Conservation (phyloP, 2,113 vertebrate species). For the Serinus canaria region DNA sequence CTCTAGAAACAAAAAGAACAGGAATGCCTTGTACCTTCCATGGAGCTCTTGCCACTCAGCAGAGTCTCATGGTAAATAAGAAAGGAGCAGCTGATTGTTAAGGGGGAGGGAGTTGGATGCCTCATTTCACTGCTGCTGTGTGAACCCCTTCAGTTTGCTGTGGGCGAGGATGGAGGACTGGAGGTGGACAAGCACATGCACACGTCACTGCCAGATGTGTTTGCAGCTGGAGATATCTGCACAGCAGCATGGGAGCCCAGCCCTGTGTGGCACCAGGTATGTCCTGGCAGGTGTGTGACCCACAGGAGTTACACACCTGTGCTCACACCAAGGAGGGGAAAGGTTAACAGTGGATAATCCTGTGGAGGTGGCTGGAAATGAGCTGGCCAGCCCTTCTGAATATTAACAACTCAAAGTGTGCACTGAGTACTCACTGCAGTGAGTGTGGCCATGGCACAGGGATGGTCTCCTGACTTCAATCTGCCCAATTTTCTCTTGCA, state of each 20-base stretch:
- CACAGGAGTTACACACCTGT: neutral
- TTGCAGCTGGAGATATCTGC: constrained; percentile 93
- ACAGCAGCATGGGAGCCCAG: constrained; percentile 85
- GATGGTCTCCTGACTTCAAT: fast-evolving
- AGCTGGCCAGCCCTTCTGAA: neutral
- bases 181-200: constrained; percentile 86
- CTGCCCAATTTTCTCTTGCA: constrained; percentile 9
- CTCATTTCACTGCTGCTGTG: neutral
- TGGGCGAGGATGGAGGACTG: constrained; percentile 86
- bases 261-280: constrained; percentile 90
- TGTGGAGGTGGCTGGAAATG: neutral
- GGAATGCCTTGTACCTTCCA: neutral
- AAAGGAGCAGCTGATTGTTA: neutral
- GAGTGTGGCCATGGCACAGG: neutral
- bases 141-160: constrained; percentile 75
- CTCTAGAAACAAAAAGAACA: neutral
- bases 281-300: neutral
- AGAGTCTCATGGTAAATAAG: neutral
- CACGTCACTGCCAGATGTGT: constrained; percentile 83
- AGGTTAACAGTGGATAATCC: too few species aligned
- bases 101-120: neutral
- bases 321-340: too few species aligned
- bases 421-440: neutral
- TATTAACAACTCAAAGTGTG: fast-evolving
- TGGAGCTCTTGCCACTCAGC: neutral